These are phyloP conservation scores for Mesorhabditis sp. DNA, from an alignment of 2,888 invertebrate species.

Conservation along the genomic window DNA sequence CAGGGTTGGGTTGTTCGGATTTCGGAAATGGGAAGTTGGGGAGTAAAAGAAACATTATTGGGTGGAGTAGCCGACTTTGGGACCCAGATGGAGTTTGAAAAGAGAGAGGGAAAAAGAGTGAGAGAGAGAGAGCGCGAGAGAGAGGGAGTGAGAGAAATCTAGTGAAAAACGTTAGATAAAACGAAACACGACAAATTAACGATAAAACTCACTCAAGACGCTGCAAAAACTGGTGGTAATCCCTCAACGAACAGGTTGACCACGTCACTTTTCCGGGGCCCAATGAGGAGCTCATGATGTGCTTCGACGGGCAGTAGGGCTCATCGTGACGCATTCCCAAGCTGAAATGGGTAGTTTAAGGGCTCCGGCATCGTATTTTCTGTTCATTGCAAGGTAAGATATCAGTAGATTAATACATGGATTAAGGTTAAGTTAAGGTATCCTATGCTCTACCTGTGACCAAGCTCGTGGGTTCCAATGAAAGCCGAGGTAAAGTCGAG, in stretches of 20 bases:
- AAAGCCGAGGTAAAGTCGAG: constrained; percentile 58
- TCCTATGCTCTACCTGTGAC: constrained; percentile 41
- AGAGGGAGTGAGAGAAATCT: no score
- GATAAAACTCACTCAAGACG: constrained; percentile 46
- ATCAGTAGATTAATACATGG: no score
- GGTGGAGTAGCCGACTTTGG: no score
- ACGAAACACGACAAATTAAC: no score
- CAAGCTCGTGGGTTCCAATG: constrained; percentile 58
- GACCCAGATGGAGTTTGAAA: no score
- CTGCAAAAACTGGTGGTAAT: constrained; percentile 56
- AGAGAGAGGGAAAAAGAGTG: constrained; percentile 6
- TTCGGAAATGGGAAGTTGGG: no score
- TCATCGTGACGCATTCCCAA: constrained; percentile 59
- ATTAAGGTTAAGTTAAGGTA: no score
- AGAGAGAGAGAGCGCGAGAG: neutral
- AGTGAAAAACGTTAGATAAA: neutral
- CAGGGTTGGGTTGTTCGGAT: no score
- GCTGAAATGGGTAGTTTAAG: constrained; percentile 21
- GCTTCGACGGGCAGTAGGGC: constrained; percentile 53
- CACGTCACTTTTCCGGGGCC: constrained; percentile 58
- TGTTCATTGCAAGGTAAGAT: no score
- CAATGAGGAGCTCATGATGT: constrained; percentile 56
- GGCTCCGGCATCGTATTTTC: no score
- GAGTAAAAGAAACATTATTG: no score
- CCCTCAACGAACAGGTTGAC: constrained; percentile 55